phyloP scores from a whole-genome alignment of 2,888 invertebrate genomes.

The Uropetala carovei region DNA sequence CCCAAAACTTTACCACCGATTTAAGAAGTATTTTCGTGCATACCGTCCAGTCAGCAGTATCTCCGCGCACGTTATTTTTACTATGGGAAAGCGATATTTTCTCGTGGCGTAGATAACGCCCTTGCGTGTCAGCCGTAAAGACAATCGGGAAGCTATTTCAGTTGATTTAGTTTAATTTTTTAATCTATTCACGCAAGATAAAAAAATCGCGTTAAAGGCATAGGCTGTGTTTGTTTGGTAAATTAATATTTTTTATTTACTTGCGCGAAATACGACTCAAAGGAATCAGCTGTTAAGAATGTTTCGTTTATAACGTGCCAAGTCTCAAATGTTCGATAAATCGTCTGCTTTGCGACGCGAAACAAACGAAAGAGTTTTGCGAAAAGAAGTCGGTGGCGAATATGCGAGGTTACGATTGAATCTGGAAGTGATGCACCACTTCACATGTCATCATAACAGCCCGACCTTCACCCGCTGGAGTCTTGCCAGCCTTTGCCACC shows the following conservation, averaged over 20 bases:
- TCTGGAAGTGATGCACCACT: constrained; percentile 23
- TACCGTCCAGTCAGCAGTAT: background rate
- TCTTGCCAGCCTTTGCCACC: constrained; percentile 31
- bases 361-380: background rate
- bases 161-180: background rate
- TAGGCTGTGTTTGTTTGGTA: background rate
- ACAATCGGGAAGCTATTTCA: background rate
- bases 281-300: background rate
- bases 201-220: background rate
- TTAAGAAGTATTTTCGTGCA: background rate
- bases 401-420: background rate
- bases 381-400: background rate
- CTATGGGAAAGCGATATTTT: constrained; percentile 18
- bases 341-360: background rate
- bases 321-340: background rate
- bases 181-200: background rate
- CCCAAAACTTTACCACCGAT: background rate
- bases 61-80: constrained; percentile 2
- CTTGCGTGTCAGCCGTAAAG: background rate
- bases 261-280: background rate
- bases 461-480: constrained; percentile 61
- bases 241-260: background rate
- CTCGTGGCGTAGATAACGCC: constrained; percentile 34
- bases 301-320: background rate
- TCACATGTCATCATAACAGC: constrained; percentile 55